phyloP scores from a whole-genome alignment of 2,888 invertebrate genomes.

The Scaptomyza tumidula region DNA sequence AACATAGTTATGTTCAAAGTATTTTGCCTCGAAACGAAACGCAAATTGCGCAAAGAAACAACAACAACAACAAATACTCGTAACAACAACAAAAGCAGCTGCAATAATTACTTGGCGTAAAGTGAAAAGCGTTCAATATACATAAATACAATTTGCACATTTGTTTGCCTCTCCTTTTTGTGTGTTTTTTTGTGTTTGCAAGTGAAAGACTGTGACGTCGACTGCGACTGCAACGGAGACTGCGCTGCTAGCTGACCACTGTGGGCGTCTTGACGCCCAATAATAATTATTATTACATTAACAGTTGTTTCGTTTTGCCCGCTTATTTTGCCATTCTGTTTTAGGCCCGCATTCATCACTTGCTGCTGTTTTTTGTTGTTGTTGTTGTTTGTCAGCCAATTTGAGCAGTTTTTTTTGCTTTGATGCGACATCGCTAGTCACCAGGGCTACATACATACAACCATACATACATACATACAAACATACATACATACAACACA shows the following conservation, averaged over 20 bases:
- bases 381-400: conserved; percentile 55
- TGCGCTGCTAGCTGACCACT: conserved; percentile 25
- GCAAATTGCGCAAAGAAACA: conserved; percentile 31
- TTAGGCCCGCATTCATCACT: conserved; percentile 38
- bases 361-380: conserved; percentile 10
- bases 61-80: conserved; percentile 17
- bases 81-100: conserved; percentile 20
- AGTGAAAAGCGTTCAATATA: conserved; percentile 60
- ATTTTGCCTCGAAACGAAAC: no score
- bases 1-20: not conserved
- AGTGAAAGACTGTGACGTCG: conserved; percentile 23
- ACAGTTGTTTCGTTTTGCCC: conserved; percentile 46
- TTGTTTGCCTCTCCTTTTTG: conserved; percentile 15
- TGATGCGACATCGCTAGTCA: conserved; percentile 32
- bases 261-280: conserved; percentile 47
- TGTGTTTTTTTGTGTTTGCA: not conserved
- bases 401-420: conserved; percentile 54
- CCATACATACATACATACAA: no score
- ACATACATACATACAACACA: no score
- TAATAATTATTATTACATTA: conserved; percentile 77
- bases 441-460: not conserved
- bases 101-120: conserved; percentile 33
- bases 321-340: conserved; percentile 24
- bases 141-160: conserved; percentile 10
- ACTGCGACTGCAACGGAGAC: conserved; percentile 6